Percentiles rank a stretch among this genome's conserved stretches.
phyloP scores from a whole-genome alignment of 2,888 invertebrate genomes.

The Pyrrhia umbra region DNA sequence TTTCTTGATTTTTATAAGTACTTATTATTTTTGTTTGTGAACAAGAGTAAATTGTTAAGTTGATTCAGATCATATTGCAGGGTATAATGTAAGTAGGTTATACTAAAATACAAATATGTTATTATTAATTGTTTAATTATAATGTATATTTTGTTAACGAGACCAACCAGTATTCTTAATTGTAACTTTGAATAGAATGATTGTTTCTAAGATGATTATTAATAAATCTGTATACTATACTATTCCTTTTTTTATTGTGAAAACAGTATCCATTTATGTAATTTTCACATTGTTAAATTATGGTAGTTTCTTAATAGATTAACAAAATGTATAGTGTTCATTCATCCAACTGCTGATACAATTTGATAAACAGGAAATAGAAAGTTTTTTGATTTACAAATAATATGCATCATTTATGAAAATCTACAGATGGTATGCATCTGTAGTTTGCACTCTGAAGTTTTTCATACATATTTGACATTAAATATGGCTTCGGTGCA shows the following conservation, averaged over 20 bases:
- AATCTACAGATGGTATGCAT: too few species aligned
- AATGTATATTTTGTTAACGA: constrained; percentile 31
- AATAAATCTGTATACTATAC: neutral
- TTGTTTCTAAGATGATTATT: constrained; percentile 29
- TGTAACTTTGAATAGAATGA: constrained; percentile 17
- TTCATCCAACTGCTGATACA: too few species aligned
- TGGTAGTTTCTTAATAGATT: too few species aligned
- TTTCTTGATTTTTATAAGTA: neutral
- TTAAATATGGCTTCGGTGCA: too few species aligned
- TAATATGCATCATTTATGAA: too few species aligned
- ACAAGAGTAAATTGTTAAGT: constrained; percentile 41
- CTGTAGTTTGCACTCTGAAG: too few species aligned
- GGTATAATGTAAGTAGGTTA: constrained; percentile 24
- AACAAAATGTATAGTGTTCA: too few species aligned
- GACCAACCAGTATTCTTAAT: constrained; percentile 5
- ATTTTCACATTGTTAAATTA: too few species aligned
- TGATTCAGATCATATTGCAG: constrained; percentile 27
- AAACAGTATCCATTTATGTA: too few species aligned
- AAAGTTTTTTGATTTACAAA: too few species aligned
- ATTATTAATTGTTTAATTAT: constrained; percentile 18
- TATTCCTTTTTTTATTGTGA: neutral
- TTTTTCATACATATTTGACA: too few species aligned
- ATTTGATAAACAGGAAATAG: too few species aligned
- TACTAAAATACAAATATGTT: constrained; percentile 11
- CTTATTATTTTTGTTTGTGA: constrained; percentile 26